Conservation (phyloP, 2,797 vertebrate species). For the Meriones psammophilus region DNA sequence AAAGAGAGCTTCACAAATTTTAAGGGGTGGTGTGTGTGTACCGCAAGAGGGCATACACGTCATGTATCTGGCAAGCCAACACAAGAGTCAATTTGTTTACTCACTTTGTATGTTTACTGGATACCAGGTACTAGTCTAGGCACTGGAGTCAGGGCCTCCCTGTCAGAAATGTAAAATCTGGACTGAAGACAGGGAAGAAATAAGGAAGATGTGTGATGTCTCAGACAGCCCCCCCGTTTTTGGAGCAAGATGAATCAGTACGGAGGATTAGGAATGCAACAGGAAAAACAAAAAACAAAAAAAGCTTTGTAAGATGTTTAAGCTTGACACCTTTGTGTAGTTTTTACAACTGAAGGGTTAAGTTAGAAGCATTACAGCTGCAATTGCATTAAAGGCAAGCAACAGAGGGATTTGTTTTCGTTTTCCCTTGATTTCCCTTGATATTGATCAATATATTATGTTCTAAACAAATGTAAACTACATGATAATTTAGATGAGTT, state of each 20-base stretch:
- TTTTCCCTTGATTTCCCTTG: neutral
- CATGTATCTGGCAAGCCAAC: neutral
- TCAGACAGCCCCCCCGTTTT: neutral
- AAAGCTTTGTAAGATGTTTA: neutral
- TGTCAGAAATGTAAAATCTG: neutral
- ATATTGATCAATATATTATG: neutral
- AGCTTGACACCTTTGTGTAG: neutral
- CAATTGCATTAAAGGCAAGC: neutral
- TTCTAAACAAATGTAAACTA: neutral
- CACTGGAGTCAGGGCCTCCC: neutral
- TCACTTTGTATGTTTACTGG: neutral
- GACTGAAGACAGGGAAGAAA: neutral
- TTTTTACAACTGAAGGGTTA: neutral
- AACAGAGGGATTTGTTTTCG: neutral
- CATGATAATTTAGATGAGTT: neutral
- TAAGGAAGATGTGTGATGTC: neutral
- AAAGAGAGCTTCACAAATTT: neutral
- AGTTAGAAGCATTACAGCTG: neutral
- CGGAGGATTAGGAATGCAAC: neutral
- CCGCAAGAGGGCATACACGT: neutral
- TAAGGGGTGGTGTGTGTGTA: neutral
- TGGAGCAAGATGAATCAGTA: neutral
- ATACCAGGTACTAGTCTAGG: neutral
- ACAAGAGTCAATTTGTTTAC: neutral
- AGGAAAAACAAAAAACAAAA: accelerated